Base-by-base conservation (phyloP, 1,140 invertebrate genomes). In the Neodiprion fabricii region DNA sequence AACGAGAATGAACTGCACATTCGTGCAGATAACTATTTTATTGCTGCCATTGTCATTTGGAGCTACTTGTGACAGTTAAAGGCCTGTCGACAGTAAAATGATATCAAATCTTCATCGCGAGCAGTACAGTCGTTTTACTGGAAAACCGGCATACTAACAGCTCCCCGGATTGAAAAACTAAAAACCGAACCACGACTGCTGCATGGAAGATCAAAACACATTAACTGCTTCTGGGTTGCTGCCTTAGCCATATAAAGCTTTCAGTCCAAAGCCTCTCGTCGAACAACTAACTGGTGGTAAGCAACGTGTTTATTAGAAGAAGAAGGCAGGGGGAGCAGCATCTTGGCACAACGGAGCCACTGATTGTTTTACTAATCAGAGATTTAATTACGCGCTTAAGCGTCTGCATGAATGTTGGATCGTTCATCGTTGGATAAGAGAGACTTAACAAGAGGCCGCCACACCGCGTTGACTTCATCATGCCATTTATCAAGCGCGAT, bases 281-380 rank as follows among this genome's bases (percentile, higher is more conserved):
- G 11, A 23, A 69, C n/a, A 69, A 69, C 7, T 69, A 69, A 69
- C 40, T 23, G 40, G 11, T 11, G n/a, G 12, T 21, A 21, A 7
- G 11, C 40, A 69, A 21, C 17, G 67, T 69, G 67, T 69, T 69
- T 69, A 69, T 69, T 69, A 69, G 53, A 9, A 21, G 67, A 40
- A 40, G 28, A 40, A 40, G 28, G 5, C 1, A 5, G 28, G 2
- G 5, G 5, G 28, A 5, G 28, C 2, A 40, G 11, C 23, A 14
- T 21, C 67, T 9, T 11, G 7, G 10, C 7, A 7, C 40, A 14
- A 8, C 8, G 17, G n/a, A 21, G 8, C 40, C 40, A 21, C 40
- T 69, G 67, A 69, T 69, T 69, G 67, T 69, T 69, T 69, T 69
- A 9, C 67, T 69, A 69, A 69, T 69, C 61, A 65, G 17, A 21